These are phyloP conservation scores for Thamnophis elegans DNA, from an alignment of 2,797 vertebrate genomes.

Conservation along the genomic window DNA sequence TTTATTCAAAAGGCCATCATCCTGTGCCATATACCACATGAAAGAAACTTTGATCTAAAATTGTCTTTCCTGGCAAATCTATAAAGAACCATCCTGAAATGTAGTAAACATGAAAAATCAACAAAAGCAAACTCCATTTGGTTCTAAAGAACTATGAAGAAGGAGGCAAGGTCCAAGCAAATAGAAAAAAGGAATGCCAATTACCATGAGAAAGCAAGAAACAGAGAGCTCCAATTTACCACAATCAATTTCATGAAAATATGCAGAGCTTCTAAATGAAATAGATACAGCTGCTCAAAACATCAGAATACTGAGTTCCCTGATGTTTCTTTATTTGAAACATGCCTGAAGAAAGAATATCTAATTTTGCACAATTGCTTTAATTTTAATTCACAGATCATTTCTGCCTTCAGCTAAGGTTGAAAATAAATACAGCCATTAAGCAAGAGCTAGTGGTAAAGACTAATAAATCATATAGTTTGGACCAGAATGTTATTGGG, in stretches of 20 bases:
- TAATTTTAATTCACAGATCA: neutral
- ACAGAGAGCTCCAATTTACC: neutral
- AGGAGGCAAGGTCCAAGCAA: neutral
- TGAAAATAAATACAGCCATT: neutral
- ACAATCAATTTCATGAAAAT: neutral
- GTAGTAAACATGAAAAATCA: slow-evolving; percentile 11
- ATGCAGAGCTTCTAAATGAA: neutral
- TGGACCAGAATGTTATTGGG: neutral
- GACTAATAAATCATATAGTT: neutral
- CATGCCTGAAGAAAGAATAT: neutral
- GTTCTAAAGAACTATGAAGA: neutral
- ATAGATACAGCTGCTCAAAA: slow-evolving; percentile 2
- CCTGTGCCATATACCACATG: slow-evolving; percentile 61
- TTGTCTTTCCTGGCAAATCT: neutral
- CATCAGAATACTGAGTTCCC: neutral
- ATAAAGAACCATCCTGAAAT: neutral
- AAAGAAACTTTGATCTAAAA: neutral
- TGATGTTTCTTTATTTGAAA: neutral
- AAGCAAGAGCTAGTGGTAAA: neutral
- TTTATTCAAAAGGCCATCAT: slow-evolving; percentile 59
- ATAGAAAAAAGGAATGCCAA: slow-evolving; percentile 17
- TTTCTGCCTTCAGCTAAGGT: neutral
- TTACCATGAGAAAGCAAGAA: neutral
- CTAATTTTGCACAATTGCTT: neutral
- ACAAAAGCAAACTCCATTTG: neutral